These are phyloP conservation scores for Ciconia stormi DNA, from an alignment of 2,113 vertebrate genomes.

Conservation along the genomic window DNA sequence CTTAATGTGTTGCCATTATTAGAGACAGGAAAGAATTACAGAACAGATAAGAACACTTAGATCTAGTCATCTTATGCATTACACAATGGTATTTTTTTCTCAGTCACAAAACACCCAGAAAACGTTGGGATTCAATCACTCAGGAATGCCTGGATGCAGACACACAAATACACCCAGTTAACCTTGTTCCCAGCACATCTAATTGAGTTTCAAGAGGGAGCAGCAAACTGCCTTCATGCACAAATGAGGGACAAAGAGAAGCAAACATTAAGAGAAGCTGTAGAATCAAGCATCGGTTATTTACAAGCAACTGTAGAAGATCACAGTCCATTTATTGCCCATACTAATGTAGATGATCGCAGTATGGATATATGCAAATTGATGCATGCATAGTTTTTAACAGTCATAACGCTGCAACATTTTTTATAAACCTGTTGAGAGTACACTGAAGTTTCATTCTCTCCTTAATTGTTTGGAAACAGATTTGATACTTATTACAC, in stretches of 20 bases:
- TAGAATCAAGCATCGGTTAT: background rate
- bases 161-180: background rate
- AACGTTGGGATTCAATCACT: fast-evolving
- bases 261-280: background rate
- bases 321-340: background rate
- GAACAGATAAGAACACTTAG: background rate
- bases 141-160: background rate
- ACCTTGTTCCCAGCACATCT: background rate
- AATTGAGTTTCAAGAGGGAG: background rate
- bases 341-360: fast-evolving
- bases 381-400: background rate
- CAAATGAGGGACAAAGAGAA: background rate
- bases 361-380: background rate
- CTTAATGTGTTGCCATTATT: background rate
- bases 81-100: background rate
- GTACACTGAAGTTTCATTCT: background rate
- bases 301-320: too few species aligned
- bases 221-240: background rate
- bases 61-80: too few species aligned
- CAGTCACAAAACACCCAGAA: background rate
- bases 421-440: background rate
- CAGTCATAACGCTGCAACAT: background rate
- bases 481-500: background rate
- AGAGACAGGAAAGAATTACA: background rate
- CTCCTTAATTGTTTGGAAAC: background rate